phyloP scores from a whole-genome alignment of 2,797 vertebrate genomes.

The Siniperca obscura region DNA sequence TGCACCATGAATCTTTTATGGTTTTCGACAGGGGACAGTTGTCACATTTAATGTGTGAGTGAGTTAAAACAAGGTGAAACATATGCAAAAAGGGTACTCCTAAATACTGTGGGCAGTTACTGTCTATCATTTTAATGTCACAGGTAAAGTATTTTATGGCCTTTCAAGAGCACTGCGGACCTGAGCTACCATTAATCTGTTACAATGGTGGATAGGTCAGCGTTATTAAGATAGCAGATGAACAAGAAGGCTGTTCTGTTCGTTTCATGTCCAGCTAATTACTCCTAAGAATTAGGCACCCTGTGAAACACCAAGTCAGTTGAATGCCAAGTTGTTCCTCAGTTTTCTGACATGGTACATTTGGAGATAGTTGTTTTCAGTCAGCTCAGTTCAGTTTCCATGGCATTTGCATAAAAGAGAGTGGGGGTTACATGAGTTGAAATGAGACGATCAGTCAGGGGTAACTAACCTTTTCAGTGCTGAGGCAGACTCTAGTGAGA shows the following conservation, averaged over 20 bases:
- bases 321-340: conserved; percentile 29
- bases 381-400: conserved; percentile 13
- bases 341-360: conserved; percentile 8
- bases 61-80: conserved; percentile 6
- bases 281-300: background rate
- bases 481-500: conserved; percentile 34
- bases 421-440: conserved; percentile 11
- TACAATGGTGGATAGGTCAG: background rate
- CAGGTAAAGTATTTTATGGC: conserved; percentile 25
- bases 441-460: conserved; percentile 49
- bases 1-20: conserved; percentile 22
- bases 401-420: conserved; percentile 38
- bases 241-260: conserved; percentile 30
- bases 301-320: conserved; percentile 20
- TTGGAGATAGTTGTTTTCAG: conserved; percentile 42
- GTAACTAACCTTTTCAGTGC: conserved; percentile 60
- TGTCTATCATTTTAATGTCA: conserved; percentile 39
- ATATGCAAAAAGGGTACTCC: conserved; percentile 7
- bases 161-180: conserved; percentile 23
- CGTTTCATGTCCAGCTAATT: conserved; percentile 9
- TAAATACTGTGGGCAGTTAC: conserved; percentile 26
- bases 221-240: conserved; percentile 17
- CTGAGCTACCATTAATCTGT: conserved; percentile 24
- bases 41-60: conserved; percentile 34
- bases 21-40: conserved; percentile 4